A percentile compares a stretch with the other conserved stretches of the same genome.
phyloP scores from a whole-genome alignment of 2,888 invertebrate species.

The Eristalinus aeneus region DNA sequence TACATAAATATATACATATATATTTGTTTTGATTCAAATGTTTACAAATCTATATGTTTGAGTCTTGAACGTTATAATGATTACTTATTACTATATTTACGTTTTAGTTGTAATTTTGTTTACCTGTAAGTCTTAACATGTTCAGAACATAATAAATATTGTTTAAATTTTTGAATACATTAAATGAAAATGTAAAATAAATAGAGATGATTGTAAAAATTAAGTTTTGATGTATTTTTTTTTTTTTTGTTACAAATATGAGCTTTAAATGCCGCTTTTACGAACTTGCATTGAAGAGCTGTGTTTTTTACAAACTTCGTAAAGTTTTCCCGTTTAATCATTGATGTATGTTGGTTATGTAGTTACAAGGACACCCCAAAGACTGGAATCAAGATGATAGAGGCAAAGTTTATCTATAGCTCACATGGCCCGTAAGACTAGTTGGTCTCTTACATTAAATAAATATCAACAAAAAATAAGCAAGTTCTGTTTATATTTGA shows the following conservation, averaged over 20 bases:
- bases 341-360: too few relatives aligned
- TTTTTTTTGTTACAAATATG: neutral
- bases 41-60: slow-evolving; percentile 45
- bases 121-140: slow-evolving; percentile 50
- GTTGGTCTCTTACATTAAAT: too few relatives aligned
- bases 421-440: too few relatives aligned
- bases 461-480: too few relatives aligned
- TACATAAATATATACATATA: neutral
- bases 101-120: slow-evolving; percentile 48
- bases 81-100: slow-evolving; percentile 32
- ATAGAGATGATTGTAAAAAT: slow-evolving; percentile 64
- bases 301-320: too few relatives aligned
- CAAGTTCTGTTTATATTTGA: too few relatives aligned
- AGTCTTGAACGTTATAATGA: slow-evolving; percentile 50
- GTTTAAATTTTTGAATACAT: slow-evolving; percentile 48
- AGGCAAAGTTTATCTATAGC: too few relatives aligned
- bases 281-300: too few relatives aligned
- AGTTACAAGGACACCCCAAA: too few relatives aligned
- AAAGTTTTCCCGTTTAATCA: too few relatives aligned
- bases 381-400: too few relatives aligned
- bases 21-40: neutral
- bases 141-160: slow-evolving; percentile 51
- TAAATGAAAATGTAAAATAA: slow-evolving; percentile 47
- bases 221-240: neutral
- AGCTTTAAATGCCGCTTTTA: too few relatives aligned